Evolutionary conservation across 2,113 vertebrate genomes (phyloP), one percentile per base, ranked within the genome.

Genomic region (Solea solea): DNA sequence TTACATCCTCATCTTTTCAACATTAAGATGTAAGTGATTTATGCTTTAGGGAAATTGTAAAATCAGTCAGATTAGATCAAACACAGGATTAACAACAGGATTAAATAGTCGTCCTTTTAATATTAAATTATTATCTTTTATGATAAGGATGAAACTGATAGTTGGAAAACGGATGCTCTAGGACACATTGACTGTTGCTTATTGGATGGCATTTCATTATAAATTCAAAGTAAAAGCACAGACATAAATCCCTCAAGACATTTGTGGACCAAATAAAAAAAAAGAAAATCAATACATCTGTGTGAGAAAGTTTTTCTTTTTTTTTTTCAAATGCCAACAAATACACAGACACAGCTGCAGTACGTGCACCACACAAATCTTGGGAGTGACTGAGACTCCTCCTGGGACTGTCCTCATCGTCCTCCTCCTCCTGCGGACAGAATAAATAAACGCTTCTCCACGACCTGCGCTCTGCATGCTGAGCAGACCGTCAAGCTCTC

Each of bases 391-490:
- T 5, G 54, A 12, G 60, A 64, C 61, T 80, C 67, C 68, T 76
- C 76, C 54, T 48, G 83, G 74, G 82, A 84, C 16, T 56, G 72
- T 40, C 49, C 56, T 70, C 34, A 1, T 34, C 34, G 57, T 80
- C 67, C 68, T 76, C 69, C 78, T 83, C 76, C 71, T 74, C 83
- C 56, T 70, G 34, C 5, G 66, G 64, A 78, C 85, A 67, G 86
- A 90, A 88, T 88, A 80, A 82, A 86, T 84, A 81, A 84, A 82
- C 75, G 74, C 49, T 80, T 83, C 70, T 83, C 58, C 68, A 48
- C 81, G 52, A 76, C 72, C 59, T 81, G 79, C 65, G 71, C 84
- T 73, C 84, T 76, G 80, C 85, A 82, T 86, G 82, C 84, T 72
- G 82, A 89, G 78, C 79, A 76, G 82, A 57, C 73, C 48, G 86